Percentiles rank a stretch among this genome's conserved stretches.
Conservation (phyloP, 2,888 invertebrate genomes). For the Amiota minor region DNA sequence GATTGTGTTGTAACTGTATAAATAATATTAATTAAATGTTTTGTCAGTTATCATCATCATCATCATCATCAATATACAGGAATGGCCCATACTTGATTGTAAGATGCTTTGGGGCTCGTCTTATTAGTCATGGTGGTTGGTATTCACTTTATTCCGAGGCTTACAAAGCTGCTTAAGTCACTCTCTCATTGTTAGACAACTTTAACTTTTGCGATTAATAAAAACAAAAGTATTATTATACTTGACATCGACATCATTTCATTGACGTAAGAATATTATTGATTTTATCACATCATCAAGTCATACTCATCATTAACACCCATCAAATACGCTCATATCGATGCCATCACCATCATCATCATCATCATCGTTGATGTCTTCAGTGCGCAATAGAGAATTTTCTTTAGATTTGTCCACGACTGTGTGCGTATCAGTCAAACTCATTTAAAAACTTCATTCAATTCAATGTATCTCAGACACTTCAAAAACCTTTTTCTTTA, state of each 20-base stretch:
- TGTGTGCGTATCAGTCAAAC: conserved; percentile 10
- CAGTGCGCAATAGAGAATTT: conserved; percentile 4
- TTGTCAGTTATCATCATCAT: conserved; percentile 29
- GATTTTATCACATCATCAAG: conserved; percentile 45
- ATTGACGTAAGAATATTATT: conserved; percentile 39
- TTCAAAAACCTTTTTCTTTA: conserved; percentile 37
- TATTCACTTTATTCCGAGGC: too few species aligned
- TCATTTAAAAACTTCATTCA: conserved; percentile 43
- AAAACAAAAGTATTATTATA: neutral
- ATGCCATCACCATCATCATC: conserved; percentile 22
- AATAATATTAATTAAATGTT: conserved; percentile 52
- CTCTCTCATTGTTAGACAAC: neutral
- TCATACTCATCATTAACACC: conserved; percentile 25
- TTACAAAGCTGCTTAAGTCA: too few species aligned
- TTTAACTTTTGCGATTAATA: conserved; percentile 13
- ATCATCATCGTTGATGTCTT: too few species aligned
- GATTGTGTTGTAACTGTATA: conserved; percentile 40
- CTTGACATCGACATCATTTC: neutral
- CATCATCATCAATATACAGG: too few species aligned
- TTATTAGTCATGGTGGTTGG: too few species aligned
- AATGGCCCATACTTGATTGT: neutral
- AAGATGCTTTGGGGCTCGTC: neutral
- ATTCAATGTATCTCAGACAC: conserved; percentile 57
- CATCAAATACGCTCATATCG: conserved; percentile 17
- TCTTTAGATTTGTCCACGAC: neutral